These are phyloP conservation scores for Scaeva pyrastri DNA, from an alignment of 2,888 invertebrate genomes.

Conservation along the genomic window DNA sequence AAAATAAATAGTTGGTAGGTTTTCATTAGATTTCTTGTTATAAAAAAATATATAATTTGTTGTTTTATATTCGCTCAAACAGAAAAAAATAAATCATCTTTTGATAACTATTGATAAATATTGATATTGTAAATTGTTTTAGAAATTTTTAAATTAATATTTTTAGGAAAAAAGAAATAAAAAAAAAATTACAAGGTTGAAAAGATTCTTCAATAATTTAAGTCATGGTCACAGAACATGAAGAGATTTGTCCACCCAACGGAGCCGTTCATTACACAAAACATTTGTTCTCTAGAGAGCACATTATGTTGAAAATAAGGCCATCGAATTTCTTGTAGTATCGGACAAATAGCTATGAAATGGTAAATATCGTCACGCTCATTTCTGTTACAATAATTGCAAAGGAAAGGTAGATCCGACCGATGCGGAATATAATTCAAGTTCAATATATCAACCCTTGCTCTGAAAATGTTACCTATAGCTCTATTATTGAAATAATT, in stretches of 20 bases:
- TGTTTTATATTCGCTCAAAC: too few species aligned
- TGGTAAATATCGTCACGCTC: not conserved
- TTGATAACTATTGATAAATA: too few species aligned
- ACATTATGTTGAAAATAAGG: not conserved
- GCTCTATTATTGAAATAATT: not conserved
- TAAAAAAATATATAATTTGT: too few species aligned
- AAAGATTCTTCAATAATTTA: not conserved
- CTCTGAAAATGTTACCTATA: not conserved
- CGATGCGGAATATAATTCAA: too few species aligned
- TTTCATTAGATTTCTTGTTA: too few species aligned
- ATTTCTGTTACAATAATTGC: conserved; percentile 1
- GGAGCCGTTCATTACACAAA: not conserved
- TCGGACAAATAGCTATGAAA: not conserved
- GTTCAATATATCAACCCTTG: not conserved
- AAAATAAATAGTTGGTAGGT: too few species aligned
- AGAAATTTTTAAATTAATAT: too few species aligned
- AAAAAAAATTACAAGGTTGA: too few species aligned
- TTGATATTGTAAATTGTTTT: too few species aligned
- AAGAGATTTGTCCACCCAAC: not conserved
- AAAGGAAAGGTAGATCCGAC: not conserved
- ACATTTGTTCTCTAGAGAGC: not conserved
- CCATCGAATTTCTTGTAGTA: too few species aligned
- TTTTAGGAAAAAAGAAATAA: not conserved
- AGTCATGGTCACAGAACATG: not conserved
- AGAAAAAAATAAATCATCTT: too few species aligned